phyloP scores from a whole-genome alignment of 37 sponge, comb jelly and placozoan species.

The Haliclona indistincta region DNA sequence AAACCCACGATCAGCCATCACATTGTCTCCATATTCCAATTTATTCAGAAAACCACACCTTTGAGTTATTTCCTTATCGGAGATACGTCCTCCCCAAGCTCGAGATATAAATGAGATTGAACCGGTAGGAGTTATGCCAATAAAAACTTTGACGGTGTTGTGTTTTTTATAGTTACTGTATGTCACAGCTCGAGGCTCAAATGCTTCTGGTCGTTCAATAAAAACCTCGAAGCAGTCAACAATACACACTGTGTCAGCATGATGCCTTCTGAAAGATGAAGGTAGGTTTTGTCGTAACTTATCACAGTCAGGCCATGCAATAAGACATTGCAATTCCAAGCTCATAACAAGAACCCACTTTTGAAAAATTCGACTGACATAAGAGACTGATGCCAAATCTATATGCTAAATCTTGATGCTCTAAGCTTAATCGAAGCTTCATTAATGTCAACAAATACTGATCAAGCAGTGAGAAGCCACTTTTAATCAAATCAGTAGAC shows the following conservation, averaged over 20 bases:
- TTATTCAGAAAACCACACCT: constrained; percentile 27
- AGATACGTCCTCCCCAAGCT: constrained; percentile 29
- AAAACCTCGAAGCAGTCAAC: constrained; percentile 30
- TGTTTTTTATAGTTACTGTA: constrained; percentile 52
- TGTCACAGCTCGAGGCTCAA: constrained; percentile 8
- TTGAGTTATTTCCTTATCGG: constrained; percentile 15
- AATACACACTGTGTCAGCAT: background rate
- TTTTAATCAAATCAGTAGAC: no score
- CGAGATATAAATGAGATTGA: constrained; percentile 22
- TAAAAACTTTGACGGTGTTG: constrained; percentile 44
- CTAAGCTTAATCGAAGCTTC: no score
- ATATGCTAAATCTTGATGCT: no score
- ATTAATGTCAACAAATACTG: no score
- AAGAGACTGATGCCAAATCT: no score
- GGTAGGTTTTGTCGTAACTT: constrained; percentile 16
- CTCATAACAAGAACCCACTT: no score
- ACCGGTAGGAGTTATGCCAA: constrained; percentile 27
- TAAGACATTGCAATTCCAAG: no score
- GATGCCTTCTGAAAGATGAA: background rate
- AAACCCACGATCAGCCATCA: constrained; percentile 20
- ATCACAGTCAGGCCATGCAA: constrained; percentile 23
- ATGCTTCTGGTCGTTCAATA: background rate
- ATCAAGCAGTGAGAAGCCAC: no score
- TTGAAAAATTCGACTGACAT: no score
- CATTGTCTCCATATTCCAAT: constrained; percentile 17